phyloP scores from a whole-genome alignment of 2,888 invertebrate species.

The Peribatodes rhomboidaria region DNA sequence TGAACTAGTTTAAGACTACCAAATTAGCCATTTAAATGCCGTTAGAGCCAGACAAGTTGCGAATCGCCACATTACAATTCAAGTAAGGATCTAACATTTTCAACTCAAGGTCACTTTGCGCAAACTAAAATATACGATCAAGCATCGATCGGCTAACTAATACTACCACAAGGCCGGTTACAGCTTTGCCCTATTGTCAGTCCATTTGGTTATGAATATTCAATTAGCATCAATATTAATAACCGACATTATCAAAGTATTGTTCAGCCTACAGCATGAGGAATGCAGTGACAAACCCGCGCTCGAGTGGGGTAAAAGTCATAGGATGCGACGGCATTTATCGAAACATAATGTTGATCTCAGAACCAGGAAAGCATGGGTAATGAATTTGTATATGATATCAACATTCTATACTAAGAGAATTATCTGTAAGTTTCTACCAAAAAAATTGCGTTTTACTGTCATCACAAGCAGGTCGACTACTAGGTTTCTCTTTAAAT shows the following conservation, averaged over 20 bases:
- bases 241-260: constrained; percentile 54
- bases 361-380: constrained; percentile 3
- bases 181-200: constrained; percentile 28
- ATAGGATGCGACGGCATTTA: constrained; percentile 30
- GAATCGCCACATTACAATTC: constrained; percentile 17
- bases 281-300: constrained; percentile 48
- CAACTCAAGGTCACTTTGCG: constrained; percentile 24
- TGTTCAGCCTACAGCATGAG: constrained; percentile 70
- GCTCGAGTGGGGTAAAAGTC: constrained; percentile 34
- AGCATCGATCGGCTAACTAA: constrained; percentile 16
- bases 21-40: constrained; percentile 11
- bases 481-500: no score
- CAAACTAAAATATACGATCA: constrained; percentile 21
- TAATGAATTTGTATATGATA: no score
- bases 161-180: constrained; percentile 28
- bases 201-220: constrained; percentile 63
- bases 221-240: constrained; percentile 65
- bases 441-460: no score
- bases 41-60: constrained; percentile 10
- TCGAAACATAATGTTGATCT: constrained; percentile 8
- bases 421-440: no score
- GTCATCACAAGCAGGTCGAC: no score
- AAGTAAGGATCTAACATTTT: constrained; percentile 20
- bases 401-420: neutral
- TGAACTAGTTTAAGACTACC: neutral